Conservation (phyloP, 2,888 invertebrate species). For the Nemoura dubitans region DNA sequence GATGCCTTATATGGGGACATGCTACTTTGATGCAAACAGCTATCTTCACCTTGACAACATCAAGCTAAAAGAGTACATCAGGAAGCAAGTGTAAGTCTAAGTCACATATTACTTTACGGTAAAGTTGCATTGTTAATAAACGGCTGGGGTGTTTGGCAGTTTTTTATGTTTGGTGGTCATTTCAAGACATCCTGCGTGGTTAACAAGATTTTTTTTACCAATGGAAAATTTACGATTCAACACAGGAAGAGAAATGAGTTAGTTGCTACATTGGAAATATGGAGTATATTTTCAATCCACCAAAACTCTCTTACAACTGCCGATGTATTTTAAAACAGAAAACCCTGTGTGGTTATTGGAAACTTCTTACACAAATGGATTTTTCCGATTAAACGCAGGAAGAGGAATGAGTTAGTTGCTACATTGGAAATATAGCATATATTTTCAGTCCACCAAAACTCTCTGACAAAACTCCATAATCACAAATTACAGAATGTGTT, state of each 20-base stretch:
- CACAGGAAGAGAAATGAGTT: not conserved
- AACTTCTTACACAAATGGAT: not conserved
- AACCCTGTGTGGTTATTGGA: constrained; percentile 14
- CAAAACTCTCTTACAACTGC: not conserved
- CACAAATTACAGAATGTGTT: too few relatives aligned
- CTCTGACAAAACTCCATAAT: not conserved
- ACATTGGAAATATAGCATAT: not conserved
- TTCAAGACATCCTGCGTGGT: constrained; percentile 29
- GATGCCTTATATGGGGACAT: constrained; percentile 69
- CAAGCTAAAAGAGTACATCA: constrained; percentile 83
- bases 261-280: not conserved
- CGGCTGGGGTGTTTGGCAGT: too few relatives aligned
- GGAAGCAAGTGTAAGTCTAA: constrained; percentile 86
- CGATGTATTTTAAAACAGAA: too few relatives aligned
- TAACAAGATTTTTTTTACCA: not conserved
- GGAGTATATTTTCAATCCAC: not conserved
- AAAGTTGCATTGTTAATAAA: too few relatives aligned
- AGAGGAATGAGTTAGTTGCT: not conserved
- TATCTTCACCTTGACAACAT: constrained; percentile 68
- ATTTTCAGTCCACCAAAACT: constrained; percentile 3
- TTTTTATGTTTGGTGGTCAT: too few relatives aligned
- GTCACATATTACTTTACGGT: too few relatives aligned
- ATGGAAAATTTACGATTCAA: not conserved
- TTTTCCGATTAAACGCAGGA: not conserved
- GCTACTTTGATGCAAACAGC: constrained; percentile 69